Conservation (phyloP, 2,113 vertebrate species). For the Pithys albifrons region DNA sequence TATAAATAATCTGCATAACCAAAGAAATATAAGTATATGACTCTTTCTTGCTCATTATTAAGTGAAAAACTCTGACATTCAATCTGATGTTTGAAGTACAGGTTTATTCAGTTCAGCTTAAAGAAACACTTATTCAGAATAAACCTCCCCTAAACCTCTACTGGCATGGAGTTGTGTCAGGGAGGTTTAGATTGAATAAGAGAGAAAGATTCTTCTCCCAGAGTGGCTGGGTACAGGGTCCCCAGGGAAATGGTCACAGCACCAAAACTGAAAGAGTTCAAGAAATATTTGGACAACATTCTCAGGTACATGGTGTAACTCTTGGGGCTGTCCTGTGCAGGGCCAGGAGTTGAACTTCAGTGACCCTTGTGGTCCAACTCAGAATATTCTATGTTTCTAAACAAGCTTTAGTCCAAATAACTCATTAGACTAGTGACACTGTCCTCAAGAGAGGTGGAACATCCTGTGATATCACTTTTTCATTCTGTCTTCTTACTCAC, state of each 20-base stretch:
- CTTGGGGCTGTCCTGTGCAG: neutral
- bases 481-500: neutral
- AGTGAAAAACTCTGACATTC: neutral
- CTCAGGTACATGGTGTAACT: neutral
- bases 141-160: neutral
- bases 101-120: neutral
- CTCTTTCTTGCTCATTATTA: neutral
- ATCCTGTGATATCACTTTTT: neutral
- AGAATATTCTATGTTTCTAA: neutral
- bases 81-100: neutral
- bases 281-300: neutral
- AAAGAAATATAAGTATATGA: neutral
- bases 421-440: neutral
- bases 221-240: neutral
- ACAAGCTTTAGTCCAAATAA: neutral
- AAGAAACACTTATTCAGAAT: neutral
- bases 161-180: neutral
- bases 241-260: neutral
- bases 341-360: neutral
- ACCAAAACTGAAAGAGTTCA: neutral
- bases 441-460: neutral
- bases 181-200: accelerated
- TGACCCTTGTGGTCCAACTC: neutral
- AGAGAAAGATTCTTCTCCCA: neutral
- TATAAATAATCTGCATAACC: neutral